Evolutionary conservation across 2,113 vertebrate genomes (phyloP), one percentile per base, ranked within the genome.

Genomic region (Heterochromis multidens): DNA sequence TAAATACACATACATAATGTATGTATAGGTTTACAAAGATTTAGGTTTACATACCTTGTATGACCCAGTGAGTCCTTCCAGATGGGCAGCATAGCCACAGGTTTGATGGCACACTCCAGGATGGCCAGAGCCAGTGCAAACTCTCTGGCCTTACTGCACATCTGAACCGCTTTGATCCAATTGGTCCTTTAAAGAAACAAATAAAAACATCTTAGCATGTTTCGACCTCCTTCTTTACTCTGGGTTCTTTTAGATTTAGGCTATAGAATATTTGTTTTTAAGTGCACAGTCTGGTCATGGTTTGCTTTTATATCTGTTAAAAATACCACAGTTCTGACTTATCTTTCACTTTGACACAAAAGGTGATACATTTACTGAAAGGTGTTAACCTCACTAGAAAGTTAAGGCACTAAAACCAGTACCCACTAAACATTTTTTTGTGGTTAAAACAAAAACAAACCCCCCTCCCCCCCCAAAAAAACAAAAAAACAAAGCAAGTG

Each of bases 161-260:
- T 99, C 94, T 99, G 99, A 89, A 99, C 99, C 25, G 99, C 99
- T 92, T 99, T 99, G 95, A 99, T 99, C 99, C 99, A 99, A 87
- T 99, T 99, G 89, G 98, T 97, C 95, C 99, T 99, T 25, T 2
- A 88, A 90, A 80, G 83, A 89, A 83, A 82, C 16, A 85, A 86
- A 79, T 7, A 82, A 67, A 89, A 27, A 8, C 33, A 12, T 57
- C 37, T 63, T 67, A 16, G 29, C n/a, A 79, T 19, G 19, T 56
- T 77, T 46, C 12, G 27, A 49, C 5, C 6, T 31, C 8, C 74
- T 43, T 21, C 17, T 76, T 43, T 37, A 33, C 43, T 37, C 19
- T 31, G 14, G 3, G 5, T 7, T 27, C 1, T 46, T 76, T 84
- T 21, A 27, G 3, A 74, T 70, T 60, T 74, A 54, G 17, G 46